Percentiles rank a stretch among this genome's conserved stretches.
phyloP scores from a whole-genome alignment of 1,140 invertebrate species.

The Temnothorax longispinosus region DNA sequence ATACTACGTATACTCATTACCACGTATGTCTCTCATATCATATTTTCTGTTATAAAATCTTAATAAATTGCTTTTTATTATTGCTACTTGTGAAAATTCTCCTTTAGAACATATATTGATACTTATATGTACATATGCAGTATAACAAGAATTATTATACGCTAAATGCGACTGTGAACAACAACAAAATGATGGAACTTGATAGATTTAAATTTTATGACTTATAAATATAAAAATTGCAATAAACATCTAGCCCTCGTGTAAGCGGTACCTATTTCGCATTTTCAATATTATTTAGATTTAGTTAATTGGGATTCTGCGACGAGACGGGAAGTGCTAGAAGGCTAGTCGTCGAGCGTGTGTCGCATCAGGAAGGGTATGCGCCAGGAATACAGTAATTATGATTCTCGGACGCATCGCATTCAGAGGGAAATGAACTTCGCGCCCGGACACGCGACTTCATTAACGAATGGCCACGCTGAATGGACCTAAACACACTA shows the following conservation, averaged over 20 bases:
- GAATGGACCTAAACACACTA: conserved; percentile 75
- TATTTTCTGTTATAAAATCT: not conserved
- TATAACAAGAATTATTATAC: not conserved
- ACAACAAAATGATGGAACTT: not conserved
- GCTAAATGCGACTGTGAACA: not conserved
- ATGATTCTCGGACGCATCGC: conserved; percentile 76
- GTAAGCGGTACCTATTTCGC: not conserved
- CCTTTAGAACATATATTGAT: not conserved
- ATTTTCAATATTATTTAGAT: conserved; percentile 62
- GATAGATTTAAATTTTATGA: not conserved
- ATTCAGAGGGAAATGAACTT: conserved; percentile 79
- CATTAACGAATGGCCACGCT: conserved; percentile 76
- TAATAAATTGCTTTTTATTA: not conserved
- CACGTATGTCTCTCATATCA: not conserved
- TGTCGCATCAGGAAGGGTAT: conserved; percentile 73
- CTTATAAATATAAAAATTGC: conserved; percentile 14
- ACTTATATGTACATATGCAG: not conserved
- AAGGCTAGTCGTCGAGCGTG: conserved; percentile 43
- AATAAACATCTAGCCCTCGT: not conserved
- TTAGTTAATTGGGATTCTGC: conserved; percentile 74
- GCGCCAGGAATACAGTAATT: conserved; percentile 78
- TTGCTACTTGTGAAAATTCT: not conserved
- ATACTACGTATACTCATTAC: no score
- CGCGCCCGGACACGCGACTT: conserved; percentile 76
- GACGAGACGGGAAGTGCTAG: conserved; percentile 45